Conservation (phyloP, 2,113 vertebrate species). For the Apteryx mantelli region DNA sequence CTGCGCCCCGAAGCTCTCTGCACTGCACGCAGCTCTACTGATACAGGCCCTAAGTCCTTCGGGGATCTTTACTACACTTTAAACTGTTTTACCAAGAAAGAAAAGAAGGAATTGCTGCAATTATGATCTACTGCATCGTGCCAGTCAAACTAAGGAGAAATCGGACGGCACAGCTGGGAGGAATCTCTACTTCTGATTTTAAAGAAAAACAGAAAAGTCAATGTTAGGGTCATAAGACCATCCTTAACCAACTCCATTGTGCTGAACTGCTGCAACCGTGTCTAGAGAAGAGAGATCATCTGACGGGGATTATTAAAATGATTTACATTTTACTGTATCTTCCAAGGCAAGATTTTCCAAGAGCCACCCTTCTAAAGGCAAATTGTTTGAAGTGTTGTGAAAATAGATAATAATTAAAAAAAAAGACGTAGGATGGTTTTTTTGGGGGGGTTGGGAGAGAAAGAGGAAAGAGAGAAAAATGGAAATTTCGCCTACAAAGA, state of each 20-base stretch:
- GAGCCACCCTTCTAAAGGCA: not conserved
- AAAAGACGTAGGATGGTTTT: not conserved
- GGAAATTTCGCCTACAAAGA: not conserved
- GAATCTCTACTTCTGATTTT: not conserved
- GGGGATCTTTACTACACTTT: not conserved
- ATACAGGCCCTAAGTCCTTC: fast-evolving
- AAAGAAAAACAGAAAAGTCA: not conserved
- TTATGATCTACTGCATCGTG: not conserved
- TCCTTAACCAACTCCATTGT: not conserved
- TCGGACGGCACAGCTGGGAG: not conserved
- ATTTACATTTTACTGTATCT: not conserved
- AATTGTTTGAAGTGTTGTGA: not conserved
- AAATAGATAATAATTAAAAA: not conserved
- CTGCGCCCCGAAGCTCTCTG: fast-evolving
- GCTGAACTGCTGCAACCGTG: not conserved
- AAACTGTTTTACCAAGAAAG: not conserved
- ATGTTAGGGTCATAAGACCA: not conserved
- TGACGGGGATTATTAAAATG: not conserved
- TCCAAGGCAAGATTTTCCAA: not conserved
- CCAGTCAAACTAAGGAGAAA: not conserved
- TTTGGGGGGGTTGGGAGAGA: too few species aligned
- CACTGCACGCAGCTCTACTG: not conserved
- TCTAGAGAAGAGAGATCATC: not conserved
- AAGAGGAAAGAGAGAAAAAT: not conserved
- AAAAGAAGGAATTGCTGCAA: not conserved